Evolutionary conservation across 2,888 invertebrate genomes (phyloP), one percentile per base, ranked within the genome.

Genomic region (Scaeva pyrastri): DNA sequence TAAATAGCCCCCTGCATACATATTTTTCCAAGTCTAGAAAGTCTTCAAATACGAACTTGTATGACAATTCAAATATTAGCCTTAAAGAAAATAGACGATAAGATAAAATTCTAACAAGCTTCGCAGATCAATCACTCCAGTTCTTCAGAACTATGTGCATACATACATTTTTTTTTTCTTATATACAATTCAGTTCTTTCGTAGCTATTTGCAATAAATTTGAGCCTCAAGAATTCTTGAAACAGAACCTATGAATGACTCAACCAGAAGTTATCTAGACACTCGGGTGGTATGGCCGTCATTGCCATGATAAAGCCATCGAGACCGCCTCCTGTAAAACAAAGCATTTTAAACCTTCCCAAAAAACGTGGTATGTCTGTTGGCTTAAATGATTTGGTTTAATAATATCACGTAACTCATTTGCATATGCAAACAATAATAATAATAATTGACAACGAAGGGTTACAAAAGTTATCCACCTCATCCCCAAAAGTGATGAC

Each of bases 351-450:
- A 6, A 31, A n/a, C n/a, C n/a, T n/a, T n/a, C n/a, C n/a, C 31
- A 39, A 39, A n/a, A 26, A 5, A 23, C 14, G n/a, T 52, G 23
- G 21, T 72, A 56, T 64, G 66, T 56, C 75, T n/a, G n/a, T n/a
- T 48, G 19, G 21, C 19, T 21, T 14, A 43, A 62, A 62, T 62
- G 64, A 16, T 73, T 58, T 60, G 55, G n/a, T 50, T 58, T 70
- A 68, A 73, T 73, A 77, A 73, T 77, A 77, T 83, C 83, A 83
- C 83, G 78, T 78, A 83, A 78, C 78, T 83, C 31, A 83, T 83
- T 83, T 83, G 77, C 83, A 83, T 83, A 78, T 52, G 60, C 36
- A 62, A 64, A 64, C 64, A n/a, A n/a, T n/a, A n/a, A n/a, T n/a
- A n/a, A n/a, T n/a, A 64, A 64, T 64, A 78, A 68, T 76, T 71